phyloP scores from a whole-genome alignment of 2,888 invertebrate genomes.

The Leptinotarsa juncta region DNA sequence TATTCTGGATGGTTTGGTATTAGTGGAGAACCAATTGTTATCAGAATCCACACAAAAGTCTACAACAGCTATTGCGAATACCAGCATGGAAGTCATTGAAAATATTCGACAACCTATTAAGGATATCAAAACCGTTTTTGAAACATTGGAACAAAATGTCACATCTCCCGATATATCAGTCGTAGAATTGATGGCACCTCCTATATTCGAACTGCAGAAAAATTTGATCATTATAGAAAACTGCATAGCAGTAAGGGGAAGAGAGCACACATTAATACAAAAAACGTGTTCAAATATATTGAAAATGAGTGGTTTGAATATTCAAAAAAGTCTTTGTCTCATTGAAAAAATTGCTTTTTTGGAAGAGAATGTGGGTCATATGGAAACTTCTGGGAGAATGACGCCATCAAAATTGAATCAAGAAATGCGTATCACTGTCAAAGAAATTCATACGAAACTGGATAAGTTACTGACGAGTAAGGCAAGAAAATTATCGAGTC shows the following conservation, averaged over 20 bases:
- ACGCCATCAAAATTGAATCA: slow-evolving; percentile 64
- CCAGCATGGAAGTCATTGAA: slow-evolving; percentile 75
- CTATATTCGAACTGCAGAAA: slow-evolving; percentile 74
- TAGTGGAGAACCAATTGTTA: slow-evolving; percentile 75
- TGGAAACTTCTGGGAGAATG: slow-evolving; percentile 60
- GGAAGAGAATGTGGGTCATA: slow-evolving; percentile 63
- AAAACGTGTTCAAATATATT: slow-evolving; percentile 76
- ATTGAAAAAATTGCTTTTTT: slow-evolving; percentile 68
- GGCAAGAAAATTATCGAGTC: slow-evolving; percentile 52
- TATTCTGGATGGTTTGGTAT: slow-evolving; percentile 70
- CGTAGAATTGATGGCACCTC: slow-evolving; percentile 70
- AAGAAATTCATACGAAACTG: slow-evolving; percentile 71
- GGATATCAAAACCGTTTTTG: slow-evolving; percentile 74
- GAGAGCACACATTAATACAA: slow-evolving; percentile 75
- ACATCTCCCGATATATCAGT: slow-evolving; percentile 67
- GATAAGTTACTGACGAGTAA: slow-evolving; percentile 56
- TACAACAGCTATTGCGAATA: slow-evolving; percentile 74
- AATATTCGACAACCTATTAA: slow-evolving; percentile 73
- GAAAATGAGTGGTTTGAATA: slow-evolving; percentile 70
- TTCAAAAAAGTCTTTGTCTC: slow-evolving; percentile 70
- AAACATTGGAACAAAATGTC: slow-evolving; percentile 67
- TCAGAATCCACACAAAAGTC: slow-evolving; percentile 76
- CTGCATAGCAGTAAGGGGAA: slow-evolving; percentile 76
- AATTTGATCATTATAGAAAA: slow-evolving; percentile 76
- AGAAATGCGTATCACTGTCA: slow-evolving; percentile 70